Conservation (phyloP, 2,888 invertebrate species). For the Ommatoiulus sabulosus region DNA sequence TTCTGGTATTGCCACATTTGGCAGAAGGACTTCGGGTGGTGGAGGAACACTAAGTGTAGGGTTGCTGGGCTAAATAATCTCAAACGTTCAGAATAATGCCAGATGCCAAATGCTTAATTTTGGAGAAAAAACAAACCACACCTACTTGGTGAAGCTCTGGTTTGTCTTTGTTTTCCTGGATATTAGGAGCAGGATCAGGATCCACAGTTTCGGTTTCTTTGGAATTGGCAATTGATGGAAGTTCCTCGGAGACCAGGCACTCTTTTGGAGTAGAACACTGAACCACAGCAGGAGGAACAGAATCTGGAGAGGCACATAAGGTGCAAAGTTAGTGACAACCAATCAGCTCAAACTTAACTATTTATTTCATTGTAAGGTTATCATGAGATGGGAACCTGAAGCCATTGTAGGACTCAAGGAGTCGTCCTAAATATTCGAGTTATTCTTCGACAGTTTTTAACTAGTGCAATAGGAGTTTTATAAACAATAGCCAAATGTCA, state of each 20-base stretch:
- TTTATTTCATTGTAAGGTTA: background rate
- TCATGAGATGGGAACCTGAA: background rate
- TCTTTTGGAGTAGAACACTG: background rate
- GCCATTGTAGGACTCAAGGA: background rate
- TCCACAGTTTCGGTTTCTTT: background rate
- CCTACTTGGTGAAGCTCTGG: background rate
- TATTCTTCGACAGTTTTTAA: background rate
- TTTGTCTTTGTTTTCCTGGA: background rate
- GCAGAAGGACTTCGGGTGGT: background rate
- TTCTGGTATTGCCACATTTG: background rate
- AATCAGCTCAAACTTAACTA: background rate
- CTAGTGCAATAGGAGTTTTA: no score
- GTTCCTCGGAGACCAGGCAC: background rate
- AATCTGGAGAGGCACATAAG: background rate
- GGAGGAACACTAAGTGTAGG: background rate
- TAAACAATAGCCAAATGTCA: no score
- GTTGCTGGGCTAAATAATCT: background rate
- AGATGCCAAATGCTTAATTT: background rate
- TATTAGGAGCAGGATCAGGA: background rate
- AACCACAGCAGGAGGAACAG: constrained; percentile 10
- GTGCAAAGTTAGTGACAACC: background rate
- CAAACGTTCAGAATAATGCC: background rate
- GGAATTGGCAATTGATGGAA: background rate
- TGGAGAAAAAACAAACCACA: background rate
- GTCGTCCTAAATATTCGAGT: background rate